Percentiles rank a stretch among this genome's conserved stretches.
Evolutionary conservation across 2,888 invertebrate genomes (phyloP).

Genomic region (Napeogenes sylphis): DNA sequence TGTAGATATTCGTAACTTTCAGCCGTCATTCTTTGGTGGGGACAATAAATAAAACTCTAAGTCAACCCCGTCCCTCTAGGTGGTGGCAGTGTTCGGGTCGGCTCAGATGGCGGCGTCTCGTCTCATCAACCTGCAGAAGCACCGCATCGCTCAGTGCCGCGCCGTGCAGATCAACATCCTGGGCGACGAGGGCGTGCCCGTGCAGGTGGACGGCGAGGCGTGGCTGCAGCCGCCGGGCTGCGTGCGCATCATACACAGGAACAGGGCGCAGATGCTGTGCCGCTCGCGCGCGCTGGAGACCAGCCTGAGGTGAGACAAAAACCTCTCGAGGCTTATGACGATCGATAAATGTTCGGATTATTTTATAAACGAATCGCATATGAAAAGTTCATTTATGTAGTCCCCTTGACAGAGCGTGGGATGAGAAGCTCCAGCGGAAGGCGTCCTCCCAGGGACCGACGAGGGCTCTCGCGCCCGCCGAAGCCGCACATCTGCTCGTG

Average conservation of each 20-base stretch:
- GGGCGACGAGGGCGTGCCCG: constrained; percentile 94
- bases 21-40: too few relatives aligned
- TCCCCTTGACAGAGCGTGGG: constrained; percentile 57
- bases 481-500: constrained; percentile 83
- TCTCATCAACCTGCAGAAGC: constrained; percentile 96
- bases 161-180: constrained; percentile 97
- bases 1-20: too few relatives aligned
- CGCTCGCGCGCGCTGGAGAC: constrained; percentile 93
- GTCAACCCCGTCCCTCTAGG: constrained; percentile 39
- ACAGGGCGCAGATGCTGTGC: constrained; percentile 97
- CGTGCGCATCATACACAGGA: constrained; percentile 97
- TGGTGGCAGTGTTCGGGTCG: constrained; percentile 96
- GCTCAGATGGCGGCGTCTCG: constrained; percentile 98
- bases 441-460: constrained; percentile 46
- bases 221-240: constrained; percentile 99
- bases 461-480: constrained; percentile 76
- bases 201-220: constrained; percentile 98
- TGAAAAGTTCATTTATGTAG: constrained; percentile 6
- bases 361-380: not conserved
- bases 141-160: constrained; percentile 97
- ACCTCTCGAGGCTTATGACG: not conserved
- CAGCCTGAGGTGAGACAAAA: constrained; percentile 80
- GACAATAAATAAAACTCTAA: too few relatives aligned
- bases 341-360: not conserved
- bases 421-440: constrained; percentile 70